Evolutionary conservation across 2,888 invertebrate species (phyloP).

Genomic region (Athalia cordata): DNA sequence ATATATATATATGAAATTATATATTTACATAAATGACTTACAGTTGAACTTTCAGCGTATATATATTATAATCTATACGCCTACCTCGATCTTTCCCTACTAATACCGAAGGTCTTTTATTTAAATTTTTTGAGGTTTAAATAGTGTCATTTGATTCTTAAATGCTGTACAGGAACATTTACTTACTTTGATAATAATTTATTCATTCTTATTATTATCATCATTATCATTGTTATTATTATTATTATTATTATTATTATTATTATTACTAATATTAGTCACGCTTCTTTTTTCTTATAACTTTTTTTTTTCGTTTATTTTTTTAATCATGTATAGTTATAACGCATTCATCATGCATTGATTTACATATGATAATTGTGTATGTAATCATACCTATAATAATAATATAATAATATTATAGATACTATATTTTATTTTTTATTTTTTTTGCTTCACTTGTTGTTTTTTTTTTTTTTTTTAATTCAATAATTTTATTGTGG

Average conservation of each 20-base stretch:
- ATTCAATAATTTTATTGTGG: conserved; percentile 54
- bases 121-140: conserved; percentile 17
- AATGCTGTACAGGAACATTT: conserved; percentile 73
- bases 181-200: conserved; percentile 60
- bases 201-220: conserved; percentile 15
- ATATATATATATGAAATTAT: conserved; percentile 13
- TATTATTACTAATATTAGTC: conserved; percentile 48
- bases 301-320: too few relatives aligned
- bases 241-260: conserved; percentile 19
- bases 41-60: conserved; percentile 60
- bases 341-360: too few relatives aligned
- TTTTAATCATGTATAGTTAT: too few relatives aligned
- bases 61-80: neutral
- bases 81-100: conserved; percentile 63
- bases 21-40: neutral
- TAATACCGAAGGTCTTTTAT: conserved; percentile 61
- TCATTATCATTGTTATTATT: neutral
- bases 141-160: conserved; percentile 70
- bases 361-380: too few relatives aligned
- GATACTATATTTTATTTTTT: too few relatives aligned
- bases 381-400: too few relatives aligned
- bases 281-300: too few relatives aligned
- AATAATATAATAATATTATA: too few relatives aligned
- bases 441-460: too few relatives aligned
- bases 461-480: conserved; percentile 50